Conservation (phyloP, 2,113 vertebrate species). For the Tiliqua scincoides region DNA sequence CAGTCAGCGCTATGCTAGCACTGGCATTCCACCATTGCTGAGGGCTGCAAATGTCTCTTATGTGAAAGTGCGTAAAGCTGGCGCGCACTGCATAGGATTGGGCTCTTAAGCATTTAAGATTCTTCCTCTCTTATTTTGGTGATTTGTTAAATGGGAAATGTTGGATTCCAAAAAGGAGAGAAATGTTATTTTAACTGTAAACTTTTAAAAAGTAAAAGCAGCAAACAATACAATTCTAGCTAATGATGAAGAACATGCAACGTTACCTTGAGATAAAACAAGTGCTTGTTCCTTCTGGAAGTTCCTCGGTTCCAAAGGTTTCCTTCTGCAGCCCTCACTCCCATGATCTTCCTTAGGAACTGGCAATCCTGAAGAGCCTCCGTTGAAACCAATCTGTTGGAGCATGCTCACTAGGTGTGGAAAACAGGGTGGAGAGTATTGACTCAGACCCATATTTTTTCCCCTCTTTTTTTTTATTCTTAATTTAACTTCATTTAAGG, state of each 20-base stretch:
- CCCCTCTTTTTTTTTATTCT: not conserved
- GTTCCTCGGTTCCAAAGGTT: not conserved
- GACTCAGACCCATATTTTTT: conserved; percentile 34
- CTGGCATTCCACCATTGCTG: no score
- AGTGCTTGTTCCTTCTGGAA: conserved; percentile 1
- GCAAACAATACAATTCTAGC: not conserved
- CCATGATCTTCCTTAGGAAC: not conserved
- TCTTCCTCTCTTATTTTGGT: not conserved
- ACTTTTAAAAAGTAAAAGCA: not conserved
- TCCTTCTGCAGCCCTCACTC: conserved; percentile 32
- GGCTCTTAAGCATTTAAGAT: conserved; percentile 9
- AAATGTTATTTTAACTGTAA: not conserved
- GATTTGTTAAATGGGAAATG: not conserved
- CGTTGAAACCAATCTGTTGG: conserved; percentile 12
- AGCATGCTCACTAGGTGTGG: conserved; percentile 16
- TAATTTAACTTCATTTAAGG: conserved; percentile 20
- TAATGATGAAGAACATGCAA: not conserved
- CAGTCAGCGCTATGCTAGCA: no score
- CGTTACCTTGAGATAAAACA: conserved; percentile 24
- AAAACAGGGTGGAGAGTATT: conserved; percentile 32
- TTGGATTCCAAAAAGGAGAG: conserved; percentile 17
- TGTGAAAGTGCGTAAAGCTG: no score
- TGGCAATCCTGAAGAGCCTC: conserved; percentile 12
- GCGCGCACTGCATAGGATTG: no score
- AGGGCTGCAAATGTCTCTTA: no score